Conservation (phyloP, 2,797 vertebrate genomes). For the Phataginus tetradactyla region DNA sequence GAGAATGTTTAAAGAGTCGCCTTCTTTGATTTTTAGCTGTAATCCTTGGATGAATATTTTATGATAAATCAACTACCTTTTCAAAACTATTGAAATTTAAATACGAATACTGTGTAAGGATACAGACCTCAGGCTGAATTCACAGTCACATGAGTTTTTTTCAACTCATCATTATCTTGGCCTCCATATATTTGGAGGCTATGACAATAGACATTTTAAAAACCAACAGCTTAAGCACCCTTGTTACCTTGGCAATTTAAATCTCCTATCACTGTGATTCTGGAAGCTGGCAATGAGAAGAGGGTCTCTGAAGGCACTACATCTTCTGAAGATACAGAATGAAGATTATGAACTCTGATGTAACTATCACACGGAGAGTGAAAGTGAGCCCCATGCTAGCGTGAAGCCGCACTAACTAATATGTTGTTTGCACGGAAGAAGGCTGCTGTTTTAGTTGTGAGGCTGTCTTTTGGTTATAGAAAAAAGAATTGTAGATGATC, state of each 20-base stretch:
- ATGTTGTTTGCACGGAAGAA: neutral
- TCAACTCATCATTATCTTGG: neutral
- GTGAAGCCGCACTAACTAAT: neutral
- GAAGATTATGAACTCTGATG: slow-evolving; percentile 57
- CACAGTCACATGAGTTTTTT: neutral
- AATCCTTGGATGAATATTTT: neutral
- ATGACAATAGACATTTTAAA: slow-evolving; percentile 35
- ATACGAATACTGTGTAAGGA: neutral
- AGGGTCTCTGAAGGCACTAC: neutral
- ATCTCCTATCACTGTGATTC: slow-evolving; percentile 17
- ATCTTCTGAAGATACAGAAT: neutral
- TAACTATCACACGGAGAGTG: neutral
- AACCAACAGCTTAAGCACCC: slow-evolving; percentile 15
- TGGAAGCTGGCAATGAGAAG: neutral
- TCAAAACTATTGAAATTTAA: slow-evolving; percentile 40
- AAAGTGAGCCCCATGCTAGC: neutral
- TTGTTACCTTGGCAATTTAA: slow-evolving; percentile 60
- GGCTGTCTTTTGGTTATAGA: neutral
- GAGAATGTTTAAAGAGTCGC: neutral
- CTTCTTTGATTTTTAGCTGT: slow-evolving; percentile 18
- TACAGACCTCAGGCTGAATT: neutral
- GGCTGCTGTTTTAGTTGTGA: neutral
- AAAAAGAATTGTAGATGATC: neutral
- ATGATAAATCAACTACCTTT: slow-evolving; percentile 9
- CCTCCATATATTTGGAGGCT: neutral